These are phyloP conservation scores for Hypercompe scribonia DNA, from an alignment of 2,888 invertebrate species.

Conservation along the genomic window DNA sequence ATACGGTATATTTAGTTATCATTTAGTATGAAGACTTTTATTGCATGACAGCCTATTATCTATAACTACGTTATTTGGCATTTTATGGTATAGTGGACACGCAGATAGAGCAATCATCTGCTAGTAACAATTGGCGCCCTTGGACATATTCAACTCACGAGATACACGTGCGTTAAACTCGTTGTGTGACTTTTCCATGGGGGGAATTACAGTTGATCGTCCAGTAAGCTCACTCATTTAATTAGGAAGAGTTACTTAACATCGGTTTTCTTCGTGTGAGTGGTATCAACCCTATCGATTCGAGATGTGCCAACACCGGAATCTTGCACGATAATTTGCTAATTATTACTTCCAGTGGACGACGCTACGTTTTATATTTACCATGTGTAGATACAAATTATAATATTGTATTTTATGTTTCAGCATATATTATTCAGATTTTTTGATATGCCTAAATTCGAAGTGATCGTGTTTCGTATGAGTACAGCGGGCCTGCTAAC, in stretches of 20 bases:
- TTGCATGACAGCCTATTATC: neutral
- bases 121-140: neutral
- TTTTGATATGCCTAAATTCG: constrained; percentile 74
- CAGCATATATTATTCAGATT: constrained; percentile 76
- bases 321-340: neutral
- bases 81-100: neutral
- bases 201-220: neutral
- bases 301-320: neutral
- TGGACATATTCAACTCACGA: neutral
- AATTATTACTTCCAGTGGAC: neutral
- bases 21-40: no score
- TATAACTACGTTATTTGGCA: no score
- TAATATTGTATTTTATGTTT: constrained; percentile 23
- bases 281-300: neutral
- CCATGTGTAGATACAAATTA: neutral
- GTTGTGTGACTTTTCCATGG: neutral
- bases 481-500: constrained; percentile 88
- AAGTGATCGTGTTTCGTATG: constrained; percentile 87
- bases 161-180: neutral
- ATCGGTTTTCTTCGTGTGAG: neutral
- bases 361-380: neutral
- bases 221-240: neutral
- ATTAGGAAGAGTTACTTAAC: neutral
- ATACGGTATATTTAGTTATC: no score
- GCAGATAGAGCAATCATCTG: no score